phyloP scores from a whole-genome alignment of 2,888 invertebrate genomes.

The Mythimna vitellina region DNA sequence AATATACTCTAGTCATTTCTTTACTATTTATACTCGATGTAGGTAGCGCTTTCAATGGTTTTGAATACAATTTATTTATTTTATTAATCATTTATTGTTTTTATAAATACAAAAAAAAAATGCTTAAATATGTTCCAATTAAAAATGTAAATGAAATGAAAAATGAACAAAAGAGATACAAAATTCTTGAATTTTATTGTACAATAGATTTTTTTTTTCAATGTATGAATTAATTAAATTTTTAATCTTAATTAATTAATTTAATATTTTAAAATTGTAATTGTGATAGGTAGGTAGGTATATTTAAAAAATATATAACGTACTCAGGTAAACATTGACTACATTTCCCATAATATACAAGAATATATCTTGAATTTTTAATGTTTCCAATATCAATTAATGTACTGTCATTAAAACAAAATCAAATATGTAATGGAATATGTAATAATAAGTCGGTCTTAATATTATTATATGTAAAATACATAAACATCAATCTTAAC shows the following conservation, averaged over 20 bases:
- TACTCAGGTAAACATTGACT: neutral
- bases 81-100: neutral
- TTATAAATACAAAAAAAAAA: too few relatives aligned
- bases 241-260: too few relatives aligned
- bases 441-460: neutral
- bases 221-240: too few relatives aligned
- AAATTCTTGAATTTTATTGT: neutral
- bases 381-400: neutral
- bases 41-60: neutral
- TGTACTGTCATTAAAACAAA: neutral
- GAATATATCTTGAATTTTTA: neutral
- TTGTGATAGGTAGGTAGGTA: too few relatives aligned
- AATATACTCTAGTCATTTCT: constrained; percentile 27
- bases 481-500: neutral
- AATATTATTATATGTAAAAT: neutral
- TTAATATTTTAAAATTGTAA: too few relatives aligned
- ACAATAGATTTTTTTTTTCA: neutral
- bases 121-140: too few relatives aligned
- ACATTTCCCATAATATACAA: neutral
- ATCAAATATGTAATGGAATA: neutral
- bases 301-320: neutral
- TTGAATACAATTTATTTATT: neutral
- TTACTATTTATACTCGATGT: neutral
- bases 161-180: too few relatives aligned
- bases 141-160: neutral